Conservation (phyloP, 2,888 invertebrate species). For the Drepanosiphum platanoidis region DNA sequence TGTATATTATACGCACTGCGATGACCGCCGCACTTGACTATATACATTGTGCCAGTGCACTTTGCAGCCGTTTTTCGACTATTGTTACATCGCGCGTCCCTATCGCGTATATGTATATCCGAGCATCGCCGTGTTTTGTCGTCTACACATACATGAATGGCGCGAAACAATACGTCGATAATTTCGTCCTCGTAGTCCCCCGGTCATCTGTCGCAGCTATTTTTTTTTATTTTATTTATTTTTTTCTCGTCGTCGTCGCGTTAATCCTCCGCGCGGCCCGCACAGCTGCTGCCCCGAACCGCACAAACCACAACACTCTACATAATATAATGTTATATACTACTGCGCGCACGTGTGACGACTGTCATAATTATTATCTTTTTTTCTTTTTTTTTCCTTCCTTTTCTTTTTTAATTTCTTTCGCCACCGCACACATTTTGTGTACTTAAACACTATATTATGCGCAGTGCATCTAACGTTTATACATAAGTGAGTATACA, state of each 20-base stretch:
- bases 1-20: neutral
- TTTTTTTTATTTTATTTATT: too few relatives aligned
- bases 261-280: neutral
- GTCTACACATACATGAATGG: neutral
- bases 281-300: slow-evolving; percentile 36
- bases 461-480: too few relatives aligned
- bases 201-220: slow-evolving; percentile 48
- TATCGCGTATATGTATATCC: slow-evolving; percentile 20
- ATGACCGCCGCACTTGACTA: slow-evolving; percentile 39
- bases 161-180: slow-evolving; percentile 60
- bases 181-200: slow-evolving; percentile 49
- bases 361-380: slow-evolving; percentile 43
- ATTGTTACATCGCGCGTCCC: slow-evolving; percentile 13
- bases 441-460: too few relatives aligned
- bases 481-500: too few relatives aligned
- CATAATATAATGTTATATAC: neutral
- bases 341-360: slow-evolving; percentile 41
- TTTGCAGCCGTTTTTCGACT: slow-evolving; percentile 35
- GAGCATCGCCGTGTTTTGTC: neutral
- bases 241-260: neutral
- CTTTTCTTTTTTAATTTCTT: neutral
- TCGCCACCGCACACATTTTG: slow-evolving; percentile 2
- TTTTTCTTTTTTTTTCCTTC: neutral
- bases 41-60: neutral
- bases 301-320: neutral